phyloP scores from a whole-genome alignment of 2,888 invertebrate species.

The Cinara cedri region DNA sequence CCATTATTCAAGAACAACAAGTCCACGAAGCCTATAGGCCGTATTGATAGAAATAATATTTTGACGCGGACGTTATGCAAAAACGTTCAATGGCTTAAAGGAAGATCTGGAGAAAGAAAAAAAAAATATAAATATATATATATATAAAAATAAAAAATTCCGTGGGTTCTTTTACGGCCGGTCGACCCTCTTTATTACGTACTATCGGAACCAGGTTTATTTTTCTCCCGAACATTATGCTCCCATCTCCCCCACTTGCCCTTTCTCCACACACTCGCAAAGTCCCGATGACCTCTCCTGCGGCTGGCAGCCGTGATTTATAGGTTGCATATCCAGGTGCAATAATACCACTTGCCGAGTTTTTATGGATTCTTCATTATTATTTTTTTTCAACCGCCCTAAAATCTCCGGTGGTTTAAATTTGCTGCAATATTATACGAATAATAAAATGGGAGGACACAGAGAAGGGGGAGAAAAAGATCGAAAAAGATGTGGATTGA shows the following conservation, averaged over 20 bases:
- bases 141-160: neutral
- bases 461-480: no score
- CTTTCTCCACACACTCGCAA: neutral
- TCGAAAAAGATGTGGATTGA: no score
- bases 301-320: conserved; percentile 52
- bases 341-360: conserved; percentile 46
- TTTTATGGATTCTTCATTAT: conserved; percentile 55
- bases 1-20: conserved; percentile 51
- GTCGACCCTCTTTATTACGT: conserved; percentile 53
- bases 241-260: neutral
- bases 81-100: conserved; percentile 27
- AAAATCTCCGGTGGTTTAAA: conserved; percentile 39
- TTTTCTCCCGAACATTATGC: neutral
- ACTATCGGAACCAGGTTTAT: conserved; percentile 49
- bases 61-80: conserved; percentile 41
- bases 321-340: conserved; percentile 52
- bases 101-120: neutral
- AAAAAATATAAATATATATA: no score
- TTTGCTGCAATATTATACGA: no score
- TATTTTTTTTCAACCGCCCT: conserved; percentile 11
- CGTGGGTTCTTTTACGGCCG: conserved; percentile 25
- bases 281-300: conserved; percentile 18
- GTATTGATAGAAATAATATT: conserved; percentile 39
- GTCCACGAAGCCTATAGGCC: conserved; percentile 3
- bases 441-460: no score